Conservation (phyloP, 2,797 vertebrate species). For the Astyanax mexicanus region DNA sequence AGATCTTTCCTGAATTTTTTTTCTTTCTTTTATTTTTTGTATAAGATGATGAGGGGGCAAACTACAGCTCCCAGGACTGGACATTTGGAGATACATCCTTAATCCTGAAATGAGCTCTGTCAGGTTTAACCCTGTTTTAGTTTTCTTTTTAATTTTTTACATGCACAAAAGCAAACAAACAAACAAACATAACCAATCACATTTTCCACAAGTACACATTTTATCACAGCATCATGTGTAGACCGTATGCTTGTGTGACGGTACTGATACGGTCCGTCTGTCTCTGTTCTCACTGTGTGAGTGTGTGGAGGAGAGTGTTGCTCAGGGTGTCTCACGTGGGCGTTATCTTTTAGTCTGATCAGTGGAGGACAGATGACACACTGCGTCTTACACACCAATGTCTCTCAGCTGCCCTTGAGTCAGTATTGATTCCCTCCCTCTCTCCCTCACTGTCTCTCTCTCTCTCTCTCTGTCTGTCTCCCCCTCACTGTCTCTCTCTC, state of each 20-base stretch:
- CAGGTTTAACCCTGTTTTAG: no score
- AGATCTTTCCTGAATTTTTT: no score
- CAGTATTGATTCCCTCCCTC: conserved; percentile 61
- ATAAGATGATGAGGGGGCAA: no score
- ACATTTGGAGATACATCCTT: no score
- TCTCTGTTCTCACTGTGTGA: neutral
- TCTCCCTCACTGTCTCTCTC: conserved; percentile 10
- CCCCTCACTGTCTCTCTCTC: conserved; percentile 4
- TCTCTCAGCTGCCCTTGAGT: conserved; percentile 68
- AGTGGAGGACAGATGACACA: conserved; percentile 50
- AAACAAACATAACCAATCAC: no score
- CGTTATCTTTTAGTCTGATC: conserved; percentile 45
- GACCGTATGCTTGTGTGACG: neutral
- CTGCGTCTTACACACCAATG: conserved; percentile 50
- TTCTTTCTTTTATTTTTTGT: no score
- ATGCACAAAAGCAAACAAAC: no score
- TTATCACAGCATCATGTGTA: neutral
- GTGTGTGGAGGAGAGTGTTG: conserved; percentile 18
- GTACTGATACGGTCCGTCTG: neutral
- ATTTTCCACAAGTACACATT: no score
- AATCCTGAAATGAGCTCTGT: no score
- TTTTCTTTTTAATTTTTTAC: no score
- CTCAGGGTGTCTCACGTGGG: conserved; percentile 38
- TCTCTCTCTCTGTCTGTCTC: neutral
- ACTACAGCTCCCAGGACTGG: no score